phyloP scores from a whole-genome alignment of 2,888 invertebrate species.

The Epirrita christyi region DNA sequence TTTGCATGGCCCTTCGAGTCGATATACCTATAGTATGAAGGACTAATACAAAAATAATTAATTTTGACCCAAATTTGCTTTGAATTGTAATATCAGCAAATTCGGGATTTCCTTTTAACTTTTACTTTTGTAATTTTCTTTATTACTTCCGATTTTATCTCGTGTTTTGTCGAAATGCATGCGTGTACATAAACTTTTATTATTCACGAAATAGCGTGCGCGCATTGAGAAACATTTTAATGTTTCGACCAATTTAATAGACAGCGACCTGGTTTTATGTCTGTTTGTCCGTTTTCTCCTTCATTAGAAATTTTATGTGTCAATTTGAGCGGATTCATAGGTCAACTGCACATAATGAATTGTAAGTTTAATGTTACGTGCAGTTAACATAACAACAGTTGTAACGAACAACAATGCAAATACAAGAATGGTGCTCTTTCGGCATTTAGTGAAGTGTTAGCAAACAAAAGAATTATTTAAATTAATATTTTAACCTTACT shows the following conservation, averaged over 20 bases:
- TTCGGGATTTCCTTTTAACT: too few relatives aligned
- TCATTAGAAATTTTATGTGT: constrained; percentile 19
- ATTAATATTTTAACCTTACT: too few relatives aligned
- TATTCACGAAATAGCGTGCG: constrained; percentile 33
- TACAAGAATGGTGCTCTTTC: too few relatives aligned
- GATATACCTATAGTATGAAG: too few relatives aligned
- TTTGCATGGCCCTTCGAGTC: too few relatives aligned
- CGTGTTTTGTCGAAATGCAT: constrained; percentile 28
- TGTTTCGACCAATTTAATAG: constrained; percentile 27
- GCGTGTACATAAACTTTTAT: constrained; percentile 31
- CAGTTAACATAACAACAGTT: too few relatives aligned
- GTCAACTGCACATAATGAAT: background rate
- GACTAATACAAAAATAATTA: too few relatives aligned
- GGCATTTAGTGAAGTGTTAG: too few relatives aligned
- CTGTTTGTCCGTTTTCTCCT: constrained; percentile 22
- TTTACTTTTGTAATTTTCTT: constrained; percentile 2
- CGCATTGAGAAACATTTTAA: constrained; percentile 34
- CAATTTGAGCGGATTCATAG: constrained; percentile 12
- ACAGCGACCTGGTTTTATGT: constrained; percentile 22
- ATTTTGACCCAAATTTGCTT: too few relatives aligned
- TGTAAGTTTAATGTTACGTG: background rate
- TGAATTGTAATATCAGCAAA: background rate
- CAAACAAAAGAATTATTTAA: too few relatives aligned
- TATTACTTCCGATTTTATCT: constrained; percentile 15
- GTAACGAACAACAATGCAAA: too few relatives aligned